Percentiles rank a stretch among this genome's conserved stretches.
Conservation (phyloP, 2,888 invertebrate species). For the Nomada goodeniana region DNA sequence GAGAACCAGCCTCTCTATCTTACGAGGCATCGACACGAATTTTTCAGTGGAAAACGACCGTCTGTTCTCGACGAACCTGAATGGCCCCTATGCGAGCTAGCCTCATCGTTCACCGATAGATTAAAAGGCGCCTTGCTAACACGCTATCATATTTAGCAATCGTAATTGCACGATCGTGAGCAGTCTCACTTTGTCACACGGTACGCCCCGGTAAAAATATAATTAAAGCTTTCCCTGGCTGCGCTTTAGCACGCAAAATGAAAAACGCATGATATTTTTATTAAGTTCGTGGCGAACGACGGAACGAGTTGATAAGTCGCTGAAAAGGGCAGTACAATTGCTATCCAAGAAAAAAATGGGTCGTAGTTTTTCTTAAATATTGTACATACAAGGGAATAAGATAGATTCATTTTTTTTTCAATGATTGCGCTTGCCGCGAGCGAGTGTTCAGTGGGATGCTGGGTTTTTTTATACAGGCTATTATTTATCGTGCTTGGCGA, state of each 20-base stretch:
- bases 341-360: not conserved
- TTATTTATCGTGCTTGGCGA: slow-evolving; percentile 55
- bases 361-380: not conserved
- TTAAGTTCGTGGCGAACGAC: slow-evolving; percentile 24
- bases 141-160: slow-evolving; percentile 51
- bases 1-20: slow-evolving; percentile 19
- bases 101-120: slow-evolving; percentile 60
- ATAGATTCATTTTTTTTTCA: not conserved
- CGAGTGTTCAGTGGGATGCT: slow-evolving; percentile 23
- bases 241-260: slow-evolving; percentile 67
- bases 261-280: slow-evolving; percentile 56
- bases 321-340: slow-evolving; percentile 3
- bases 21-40: slow-evolving; percentile 40
- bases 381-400: not conserved
- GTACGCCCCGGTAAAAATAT: slow-evolving; percentile 61
- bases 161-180: slow-evolving; percentile 70
- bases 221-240: slow-evolving; percentile 58
- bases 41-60: slow-evolving; percentile 18
- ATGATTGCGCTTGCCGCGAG: not conserved
- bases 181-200: slow-evolving; percentile 66
- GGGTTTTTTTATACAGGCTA: slow-evolving; percentile 29
- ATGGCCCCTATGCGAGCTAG: slow-evolving; percentile 1
- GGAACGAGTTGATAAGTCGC: slow-evolving; percentile 14
- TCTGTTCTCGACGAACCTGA: not conserved
- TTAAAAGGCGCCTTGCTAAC: slow-evolving; percentile 58